A percentile compares a stretch with the other conserved stretches of the same genome.
Evolutionary conservation across 2,888 invertebrate species (phyloP).

Genomic region (Oligia strigilis): DNA sequence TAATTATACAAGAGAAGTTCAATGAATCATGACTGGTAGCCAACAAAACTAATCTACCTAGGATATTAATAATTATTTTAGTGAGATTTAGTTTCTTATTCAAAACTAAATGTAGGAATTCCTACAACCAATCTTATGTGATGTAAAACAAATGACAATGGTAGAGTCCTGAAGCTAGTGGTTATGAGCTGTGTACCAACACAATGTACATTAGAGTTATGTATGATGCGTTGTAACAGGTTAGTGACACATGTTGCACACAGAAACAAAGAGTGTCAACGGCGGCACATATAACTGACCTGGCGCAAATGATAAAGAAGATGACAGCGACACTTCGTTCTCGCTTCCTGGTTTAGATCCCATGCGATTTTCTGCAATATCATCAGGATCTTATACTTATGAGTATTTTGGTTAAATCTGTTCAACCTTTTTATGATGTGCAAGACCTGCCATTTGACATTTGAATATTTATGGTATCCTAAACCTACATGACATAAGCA

Average conservation of each 20-base stretch:
- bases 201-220: slow-evolving; percentile 67
- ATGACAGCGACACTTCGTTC: slow-evolving; percentile 89
- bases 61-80: slow-evolving; percentile 3
- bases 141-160: slow-evolving; percentile 63
- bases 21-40: slow-evolving; percentile 15
- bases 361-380: slow-evolving; percentile 90
- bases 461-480: slow-evolving; percentile 7
- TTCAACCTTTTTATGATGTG: slow-evolving; percentile 37
- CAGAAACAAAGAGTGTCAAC: slow-evolving; percentile 86
- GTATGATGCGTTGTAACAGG: slow-evolving; percentile 77
- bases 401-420: slow-evolving; percentile 55
- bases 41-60: slow-evolving; percentile 24
- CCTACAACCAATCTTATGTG: slow-evolving; percentile 24
- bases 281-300: slow-evolving; percentile 89
- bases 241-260: slow-evolving; percentile 90
- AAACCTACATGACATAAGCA: slow-evolving; percentile 22
- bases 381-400: slow-evolving; percentile 82
- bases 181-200: slow-evolving; percentile 75
- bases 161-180: slow-evolving; percentile 72
- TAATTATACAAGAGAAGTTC: slow-evolving; percentile 4
- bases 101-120: slow-evolving; percentile 28
- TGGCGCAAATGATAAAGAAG: slow-evolving; percentile 89
- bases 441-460: slow-evolving; percentile 16
- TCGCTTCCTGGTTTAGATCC: slow-evolving; percentile 89
- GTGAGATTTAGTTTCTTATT: slow-evolving; percentile 29